phyloP scores from a whole-genome alignment of 1,140 invertebrate genomes.

The Eriocheir sinensis region DNA sequence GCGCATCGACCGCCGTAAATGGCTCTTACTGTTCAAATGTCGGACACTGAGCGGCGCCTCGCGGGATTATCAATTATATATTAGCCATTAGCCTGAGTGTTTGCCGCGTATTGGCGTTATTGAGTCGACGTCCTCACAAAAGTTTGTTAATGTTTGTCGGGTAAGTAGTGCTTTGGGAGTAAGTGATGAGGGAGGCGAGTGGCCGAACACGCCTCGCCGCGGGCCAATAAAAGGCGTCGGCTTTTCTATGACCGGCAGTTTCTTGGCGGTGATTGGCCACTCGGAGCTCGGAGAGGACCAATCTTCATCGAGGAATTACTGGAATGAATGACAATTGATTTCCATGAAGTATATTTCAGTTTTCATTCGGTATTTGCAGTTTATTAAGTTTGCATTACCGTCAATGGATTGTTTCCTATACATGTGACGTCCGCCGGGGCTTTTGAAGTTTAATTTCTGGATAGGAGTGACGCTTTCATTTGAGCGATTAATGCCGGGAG shows the following conservation, averaged over 20 bases:
- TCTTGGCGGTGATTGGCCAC: conserved; percentile 10
- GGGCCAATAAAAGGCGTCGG: neutral
- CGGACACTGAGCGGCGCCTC: neutral
- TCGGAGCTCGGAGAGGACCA: neutral
- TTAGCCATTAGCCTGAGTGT: conserved; percentile 55
- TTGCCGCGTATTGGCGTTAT: conserved; percentile 48
- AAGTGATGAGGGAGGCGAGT: conserved; percentile 33
- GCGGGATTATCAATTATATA: conserved; percentile 57
- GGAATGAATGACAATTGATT: neutral
- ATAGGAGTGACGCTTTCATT: conserved; percentile 49
- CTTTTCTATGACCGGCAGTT: neutral
- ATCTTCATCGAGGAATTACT: neutral
- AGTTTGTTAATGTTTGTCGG: conserved; percentile 53
- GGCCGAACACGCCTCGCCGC: neutral
- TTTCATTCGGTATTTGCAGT: neutral
- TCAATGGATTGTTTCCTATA: neutral
- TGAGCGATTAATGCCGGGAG: conserved; percentile 25
- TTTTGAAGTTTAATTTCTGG: conserved; percentile 35
- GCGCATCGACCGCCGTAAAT: conserved; percentile 28
- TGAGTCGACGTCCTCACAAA: conserved; percentile 50
- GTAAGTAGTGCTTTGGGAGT: conserved; percentile 56
- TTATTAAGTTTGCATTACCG: neutral
- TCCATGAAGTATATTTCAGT: neutral
- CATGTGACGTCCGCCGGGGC: neutral
- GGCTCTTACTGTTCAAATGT: conserved; percentile 19